Percentiles rank a stretch among this genome's conserved stretches.
Evolutionary conservation across 1,140 invertebrate species (phyloP).

Genomic region (Lepidotrigona ventralis): DNA sequence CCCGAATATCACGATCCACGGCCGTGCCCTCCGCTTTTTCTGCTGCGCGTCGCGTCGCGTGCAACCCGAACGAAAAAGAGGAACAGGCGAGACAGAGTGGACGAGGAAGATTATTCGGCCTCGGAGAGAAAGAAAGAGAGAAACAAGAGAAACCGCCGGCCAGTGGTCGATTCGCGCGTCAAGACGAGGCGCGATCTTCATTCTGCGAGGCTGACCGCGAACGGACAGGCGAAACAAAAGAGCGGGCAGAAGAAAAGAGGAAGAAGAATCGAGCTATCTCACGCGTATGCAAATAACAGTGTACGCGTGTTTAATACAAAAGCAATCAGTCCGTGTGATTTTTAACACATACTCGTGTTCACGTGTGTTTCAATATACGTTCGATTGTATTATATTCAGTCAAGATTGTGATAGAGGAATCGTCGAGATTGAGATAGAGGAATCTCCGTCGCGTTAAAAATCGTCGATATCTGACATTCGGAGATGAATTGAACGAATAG

Average conservation of each 20-base stretch:
- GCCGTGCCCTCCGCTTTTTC: slow-evolving; percentile 13
- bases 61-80: background rate
- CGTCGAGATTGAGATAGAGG: too few species aligned
- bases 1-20: slow-evolving; percentile 29
- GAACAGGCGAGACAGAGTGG: background rate
- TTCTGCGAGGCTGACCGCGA: slow-evolving; percentile 37
- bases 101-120: too few species aligned
- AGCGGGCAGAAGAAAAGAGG: slow-evolving; percentile 32
- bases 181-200: slow-evolving; percentile 56
- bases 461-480: too few species aligned
- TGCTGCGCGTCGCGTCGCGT: background rate
- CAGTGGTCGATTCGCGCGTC: slow-evolving; percentile 47
- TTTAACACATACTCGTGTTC: too few species aligned
- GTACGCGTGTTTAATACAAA: too few species aligned
- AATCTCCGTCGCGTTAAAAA: too few species aligned
- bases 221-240: slow-evolving; percentile 60
- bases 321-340: too few species aligned
- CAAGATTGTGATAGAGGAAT: too few species aligned
- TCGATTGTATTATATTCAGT: too few species aligned
- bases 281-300: too few species aligned
- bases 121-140: background rate
- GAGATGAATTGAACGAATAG: too few species aligned
- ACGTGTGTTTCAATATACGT: too few species aligned
- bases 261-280: slow-evolving; percentile 25
- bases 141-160: slow-evolving; percentile 25